Conservation (phyloP, 2,797 vertebrate genomes). For the Epinephelus malabaricus region DNA sequence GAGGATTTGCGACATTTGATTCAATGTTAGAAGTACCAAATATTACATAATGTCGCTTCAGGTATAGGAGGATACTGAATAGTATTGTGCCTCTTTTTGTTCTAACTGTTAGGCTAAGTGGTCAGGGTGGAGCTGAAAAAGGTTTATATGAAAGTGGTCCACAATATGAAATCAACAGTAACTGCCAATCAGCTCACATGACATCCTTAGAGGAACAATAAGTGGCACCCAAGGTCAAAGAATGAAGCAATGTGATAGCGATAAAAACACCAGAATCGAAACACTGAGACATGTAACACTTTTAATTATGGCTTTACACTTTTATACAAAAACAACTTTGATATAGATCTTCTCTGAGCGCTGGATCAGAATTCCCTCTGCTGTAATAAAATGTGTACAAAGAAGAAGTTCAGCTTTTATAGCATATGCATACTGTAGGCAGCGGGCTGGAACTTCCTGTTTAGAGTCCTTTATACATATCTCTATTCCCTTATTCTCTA, state of each 20-base stretch:
- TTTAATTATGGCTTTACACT: conserved; percentile 76
- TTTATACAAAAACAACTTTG: conserved; percentile 59
- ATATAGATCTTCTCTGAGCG: conserved; percentile 41
- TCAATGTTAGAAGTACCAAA: neutral
- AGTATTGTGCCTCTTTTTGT: neutral
- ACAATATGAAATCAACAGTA: conserved; percentile 1
- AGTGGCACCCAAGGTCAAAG: neutral
- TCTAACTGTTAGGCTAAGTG: neutral
- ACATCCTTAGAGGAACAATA: neutral
- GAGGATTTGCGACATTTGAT: neutral
- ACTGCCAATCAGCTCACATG: neutral
- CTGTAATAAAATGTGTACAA: conserved; percentile 29
- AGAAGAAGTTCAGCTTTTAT: conserved; percentile 36
- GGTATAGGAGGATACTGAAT: neutral
- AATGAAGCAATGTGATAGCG: neutral
- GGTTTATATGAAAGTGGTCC: neutral
- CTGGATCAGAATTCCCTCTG: conserved; percentile 37
- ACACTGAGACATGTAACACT: conserved; percentile 49
- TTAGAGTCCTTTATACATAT: conserved; percentile 45
- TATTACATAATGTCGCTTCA: neutral
- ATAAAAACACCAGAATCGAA: conserved; percentile 22
- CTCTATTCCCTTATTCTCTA: conserved; percentile 39
- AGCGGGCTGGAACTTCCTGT: conserved; percentile 46
- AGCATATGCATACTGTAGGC: conserved; percentile 14
- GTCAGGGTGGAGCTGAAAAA: no score